A percentile compares a stretch with the other conserved stretches of the same genome.
Conservation (phyloP, 2,888 invertebrate species). For the Leucophora obtusa region DNA sequence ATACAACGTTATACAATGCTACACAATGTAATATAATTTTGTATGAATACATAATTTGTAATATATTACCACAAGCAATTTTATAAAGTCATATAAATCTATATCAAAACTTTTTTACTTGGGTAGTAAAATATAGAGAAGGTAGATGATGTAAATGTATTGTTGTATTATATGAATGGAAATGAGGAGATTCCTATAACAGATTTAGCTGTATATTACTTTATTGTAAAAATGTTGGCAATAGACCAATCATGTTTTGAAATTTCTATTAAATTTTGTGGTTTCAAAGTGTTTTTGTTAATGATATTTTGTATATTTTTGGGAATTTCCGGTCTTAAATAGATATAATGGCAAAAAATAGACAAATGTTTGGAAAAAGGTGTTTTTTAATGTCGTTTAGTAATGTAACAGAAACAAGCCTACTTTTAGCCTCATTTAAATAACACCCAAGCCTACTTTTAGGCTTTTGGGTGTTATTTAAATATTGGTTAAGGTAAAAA, state of each 20-base stretch:
- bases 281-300: conserved; percentile 27
- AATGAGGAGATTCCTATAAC: not conserved
- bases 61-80: no score
- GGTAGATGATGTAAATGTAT: not conserved
- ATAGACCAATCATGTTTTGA: conserved; percentile 44
- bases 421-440: no score
- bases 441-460: no score
- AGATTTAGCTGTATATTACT: not conserved
- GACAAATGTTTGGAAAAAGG: not conserved
- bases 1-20: no score
- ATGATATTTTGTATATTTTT: not conserved
- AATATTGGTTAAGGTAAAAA: not conserved
- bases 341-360: not conserved
- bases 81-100: no score
- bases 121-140: not conserved
- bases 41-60: no score
- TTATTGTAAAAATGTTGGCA: conserved; percentile 23
- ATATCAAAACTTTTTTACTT: no score
- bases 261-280: conserved; percentile 49
- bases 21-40: no score
- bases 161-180: not conserved
- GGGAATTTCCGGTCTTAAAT: conserved; percentile 20
- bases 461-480: not conserved
- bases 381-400: not conserved
- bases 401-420: not conserved